A percentile compares a stretch with the other conserved stretches of the same genome.
phyloP scores from a whole-genome alignment of 1,140 invertebrate genomes.

The Anastrepha obliqua region DNA sequence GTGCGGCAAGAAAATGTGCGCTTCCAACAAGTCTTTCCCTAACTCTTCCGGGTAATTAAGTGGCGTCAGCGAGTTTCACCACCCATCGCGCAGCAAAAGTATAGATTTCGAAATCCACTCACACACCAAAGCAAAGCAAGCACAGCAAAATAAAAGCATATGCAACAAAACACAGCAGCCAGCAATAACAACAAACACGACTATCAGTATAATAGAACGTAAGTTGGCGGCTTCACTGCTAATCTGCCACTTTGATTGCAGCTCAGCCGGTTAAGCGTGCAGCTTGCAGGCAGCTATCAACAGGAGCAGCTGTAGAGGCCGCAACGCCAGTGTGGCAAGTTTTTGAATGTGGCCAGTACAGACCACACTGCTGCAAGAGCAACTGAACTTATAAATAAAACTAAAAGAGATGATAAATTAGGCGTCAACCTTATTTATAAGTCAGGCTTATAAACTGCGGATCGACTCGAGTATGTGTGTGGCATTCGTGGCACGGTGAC shows the following conservation, averaged over 20 bases:
- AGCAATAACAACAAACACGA: background rate
- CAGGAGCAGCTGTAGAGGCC: background rate
- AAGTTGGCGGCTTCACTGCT: background rate
- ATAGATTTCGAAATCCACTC: constrained; percentile 31
- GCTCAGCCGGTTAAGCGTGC: constrained; percentile 1
- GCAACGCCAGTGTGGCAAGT: background rate
- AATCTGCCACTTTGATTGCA: constrained; percentile 43
- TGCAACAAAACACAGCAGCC: background rate
- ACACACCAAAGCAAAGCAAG: background rate
- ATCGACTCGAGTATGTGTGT: constrained; percentile 8
- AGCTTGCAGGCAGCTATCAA: constrained; percentile 10
- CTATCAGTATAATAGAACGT: background rate
- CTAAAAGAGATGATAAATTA: constrained; percentile 54
- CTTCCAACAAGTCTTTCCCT: constrained; percentile 38
- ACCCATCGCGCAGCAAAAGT: constrained; percentile 35
- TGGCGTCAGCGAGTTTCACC: constrained; percentile 52
- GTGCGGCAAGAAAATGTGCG: constrained; percentile 36
- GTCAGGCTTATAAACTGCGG: background rate
- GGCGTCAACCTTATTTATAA: constrained; percentile 50
- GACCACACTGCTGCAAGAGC: constrained; percentile 23
- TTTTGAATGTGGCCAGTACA: background rate
- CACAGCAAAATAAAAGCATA: background rate
- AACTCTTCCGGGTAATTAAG: constrained; percentile 56
- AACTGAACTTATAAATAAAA: constrained; percentile 22
- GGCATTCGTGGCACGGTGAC: background rate